Base-by-base conservation (phyloP, 2,113 vertebrate species). In the Cottus gobio region DNA sequence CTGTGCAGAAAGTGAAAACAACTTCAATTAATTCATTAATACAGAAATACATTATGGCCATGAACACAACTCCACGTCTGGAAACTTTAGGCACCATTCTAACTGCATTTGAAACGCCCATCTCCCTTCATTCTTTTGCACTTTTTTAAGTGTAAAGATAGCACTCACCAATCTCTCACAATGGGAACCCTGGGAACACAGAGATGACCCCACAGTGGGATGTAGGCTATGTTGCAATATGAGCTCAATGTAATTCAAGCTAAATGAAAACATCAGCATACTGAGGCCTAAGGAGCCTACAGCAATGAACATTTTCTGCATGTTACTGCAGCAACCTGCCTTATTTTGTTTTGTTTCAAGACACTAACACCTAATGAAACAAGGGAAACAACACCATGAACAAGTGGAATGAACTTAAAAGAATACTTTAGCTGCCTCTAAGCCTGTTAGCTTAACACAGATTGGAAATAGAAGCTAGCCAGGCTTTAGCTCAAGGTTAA, bases 1-100 rank as follows among this genome's bases (percentile, higher is more conserved):
- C 28, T 36, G 48, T 11, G 26, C 36, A 71, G 42, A 57, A 42
- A 24, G 30, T 4, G 16, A 77, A 63, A 80, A 79, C 28, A 67
- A 73, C 46, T 13, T 8, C 1, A 9, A 24, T 18, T 4, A 6
- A 64, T 37, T 5, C 9, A 44, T 34, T 62, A 36, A 72, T 68
- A 54, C 44, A 1, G 74, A 75, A 72, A 10, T 16, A 39, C 64
- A 67, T 31, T 61, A 31, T 42, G 16, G 56, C 63, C 22, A 44
- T 9, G 0, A 42, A 24, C 7, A 48, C n/a, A 34, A 9, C 18
- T 42, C 7, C 26, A 65, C 39, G 13, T 62, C 60, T 28, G 28
- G 30, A 12, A 26, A 57, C 22, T 36, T 26, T 10, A n/a, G 22
- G 22, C 22, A 56, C n/a, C n/a, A 10, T 56, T 56, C n/a, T n/a